Conservation (phyloP, 2,113 vertebrate genomes). For the Prunella himalayana region DNA sequence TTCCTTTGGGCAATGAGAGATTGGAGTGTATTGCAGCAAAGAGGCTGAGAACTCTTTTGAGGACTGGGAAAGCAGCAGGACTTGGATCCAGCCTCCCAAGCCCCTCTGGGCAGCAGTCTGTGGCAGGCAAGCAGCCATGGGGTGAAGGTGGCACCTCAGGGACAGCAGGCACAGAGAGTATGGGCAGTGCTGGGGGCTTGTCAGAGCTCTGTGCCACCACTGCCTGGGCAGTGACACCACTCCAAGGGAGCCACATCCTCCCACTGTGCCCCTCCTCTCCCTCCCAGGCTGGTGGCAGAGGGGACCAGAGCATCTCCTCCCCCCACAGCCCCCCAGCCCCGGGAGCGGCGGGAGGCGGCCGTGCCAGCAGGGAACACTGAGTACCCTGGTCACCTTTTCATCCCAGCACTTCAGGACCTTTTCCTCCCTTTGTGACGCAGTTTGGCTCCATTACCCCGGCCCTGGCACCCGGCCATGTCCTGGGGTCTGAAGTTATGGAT, state of each 20-base stretch:
- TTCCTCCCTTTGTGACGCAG: constrained; percentile 64
- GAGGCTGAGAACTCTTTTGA: not conserved
- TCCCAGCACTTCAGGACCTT: constrained; percentile 34
- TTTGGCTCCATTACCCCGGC: constrained; percentile 2
- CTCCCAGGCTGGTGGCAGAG: not conserved
- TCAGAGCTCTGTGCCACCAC: not conserved
- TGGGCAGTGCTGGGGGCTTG: not conserved
- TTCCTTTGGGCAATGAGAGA: not conserved
- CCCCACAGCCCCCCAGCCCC: fast-evolving
- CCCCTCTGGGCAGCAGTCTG: not conserved
- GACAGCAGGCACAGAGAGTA: not conserved
- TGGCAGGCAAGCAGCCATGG: not conserved
- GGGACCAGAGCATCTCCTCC: not conserved
- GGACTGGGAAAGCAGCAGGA: not conserved
- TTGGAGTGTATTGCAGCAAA: fast-evolving
- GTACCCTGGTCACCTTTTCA: constrained; percentile 34
- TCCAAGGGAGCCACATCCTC: not conserved
- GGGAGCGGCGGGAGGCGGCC: fast-evolving
- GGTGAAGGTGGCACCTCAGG: not conserved
- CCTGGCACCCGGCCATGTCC: constrained; percentile 30
- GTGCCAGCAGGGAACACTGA: not conserved
- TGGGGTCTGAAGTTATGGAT: constrained; percentile 53
- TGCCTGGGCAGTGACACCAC: not conserved
- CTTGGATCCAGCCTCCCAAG: not conserved
- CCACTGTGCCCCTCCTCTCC: not conserved